Evolutionary conservation across 2,113 vertebrate species (phyloP).

Genomic region (Tupaia tana): DNA sequence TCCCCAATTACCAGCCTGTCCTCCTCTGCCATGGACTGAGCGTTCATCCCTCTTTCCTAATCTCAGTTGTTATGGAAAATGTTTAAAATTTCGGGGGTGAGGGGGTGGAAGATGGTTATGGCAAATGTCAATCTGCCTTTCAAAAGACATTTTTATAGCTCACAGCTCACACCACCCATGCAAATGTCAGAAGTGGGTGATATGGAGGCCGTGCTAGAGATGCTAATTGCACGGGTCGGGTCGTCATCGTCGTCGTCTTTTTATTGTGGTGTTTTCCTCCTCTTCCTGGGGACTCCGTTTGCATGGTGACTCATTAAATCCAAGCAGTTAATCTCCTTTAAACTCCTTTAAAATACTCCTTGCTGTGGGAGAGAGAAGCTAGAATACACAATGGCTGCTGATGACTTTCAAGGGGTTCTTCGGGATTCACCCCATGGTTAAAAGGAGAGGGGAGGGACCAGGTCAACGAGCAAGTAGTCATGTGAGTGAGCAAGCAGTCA

Average conservation of each 20-base stretch:
- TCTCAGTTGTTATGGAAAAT: constrained; percentile 19
- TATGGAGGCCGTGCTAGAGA: constrained; percentile 82
- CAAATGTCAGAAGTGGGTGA: constrained; percentile 78
- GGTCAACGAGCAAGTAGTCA: not conserved
- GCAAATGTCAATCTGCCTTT: constrained; percentile 82
- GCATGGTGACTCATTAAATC: constrained; percentile 79
- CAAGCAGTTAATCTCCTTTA: constrained; percentile 77
- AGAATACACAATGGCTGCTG: not conserved
- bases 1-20: not conserved
- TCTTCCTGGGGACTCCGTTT: constrained; percentile 73
- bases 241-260: not conserved
- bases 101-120: not conserved
- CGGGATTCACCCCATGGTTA: constrained; percentile 2
- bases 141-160: constrained; percentile 74
- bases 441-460: not conserved
- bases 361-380: constrained; percentile 5
- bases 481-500: too few relatives aligned
- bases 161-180: constrained; percentile 65
- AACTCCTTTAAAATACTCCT: not conserved
- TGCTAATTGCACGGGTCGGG: constrained; percentile 80
- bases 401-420: constrained; percentile 32
- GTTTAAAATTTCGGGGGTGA: constrained; percentile 31
- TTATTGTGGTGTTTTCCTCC: not conserved
- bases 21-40: not conserved
- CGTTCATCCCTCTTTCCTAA: not conserved